Evolutionary conservation across 2,888 invertebrate genomes (phyloP).

Genomic region (Pachliopta kotzebuea): DNA sequence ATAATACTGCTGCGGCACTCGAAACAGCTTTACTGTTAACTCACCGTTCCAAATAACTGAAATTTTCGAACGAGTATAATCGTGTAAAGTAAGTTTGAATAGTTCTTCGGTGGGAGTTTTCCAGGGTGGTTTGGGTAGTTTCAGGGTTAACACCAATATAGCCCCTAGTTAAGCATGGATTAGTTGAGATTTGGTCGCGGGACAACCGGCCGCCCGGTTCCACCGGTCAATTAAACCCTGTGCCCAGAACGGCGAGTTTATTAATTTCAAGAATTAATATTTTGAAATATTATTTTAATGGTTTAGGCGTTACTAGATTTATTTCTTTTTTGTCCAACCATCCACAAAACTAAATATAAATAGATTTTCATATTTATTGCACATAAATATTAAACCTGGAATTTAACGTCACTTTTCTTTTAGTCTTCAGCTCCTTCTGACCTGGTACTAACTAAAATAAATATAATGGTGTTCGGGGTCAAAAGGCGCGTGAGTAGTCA

Average conservation of each 20-base stretch:
- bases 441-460: no score
- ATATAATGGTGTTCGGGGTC: no score
- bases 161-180: slow-evolving; percentile 76
- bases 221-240: slow-evolving; percentile 70
- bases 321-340: not conserved
- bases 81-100: slow-evolving; percentile 68
- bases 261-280: slow-evolving; percentile 38
- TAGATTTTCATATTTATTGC: no score
- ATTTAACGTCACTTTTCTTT: no score
- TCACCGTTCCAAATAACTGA: slow-evolving; percentile 48
- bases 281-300: slow-evolving; percentile 14
- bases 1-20: slow-evolving; percentile 47
- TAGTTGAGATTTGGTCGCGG: slow-evolving; percentile 69
- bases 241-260: slow-evolving; percentile 56
- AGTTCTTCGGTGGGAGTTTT: slow-evolving; percentile 59
- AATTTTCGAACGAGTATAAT: slow-evolving; percentile 48
- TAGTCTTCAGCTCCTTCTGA: no score
- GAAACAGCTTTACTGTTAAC: slow-evolving; percentile 32
- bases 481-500: no score
- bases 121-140: slow-evolving; percentile 40
- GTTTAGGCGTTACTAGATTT: not conserved
- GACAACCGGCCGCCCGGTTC: slow-evolving; percentile 50
- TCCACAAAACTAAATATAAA: no score
- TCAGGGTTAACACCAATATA: slow-evolving; percentile 65
- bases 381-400: no score